Evolutionary conservation across 2,888 invertebrate species (phyloP).

Genomic region (Archips xylosteana): DNA sequence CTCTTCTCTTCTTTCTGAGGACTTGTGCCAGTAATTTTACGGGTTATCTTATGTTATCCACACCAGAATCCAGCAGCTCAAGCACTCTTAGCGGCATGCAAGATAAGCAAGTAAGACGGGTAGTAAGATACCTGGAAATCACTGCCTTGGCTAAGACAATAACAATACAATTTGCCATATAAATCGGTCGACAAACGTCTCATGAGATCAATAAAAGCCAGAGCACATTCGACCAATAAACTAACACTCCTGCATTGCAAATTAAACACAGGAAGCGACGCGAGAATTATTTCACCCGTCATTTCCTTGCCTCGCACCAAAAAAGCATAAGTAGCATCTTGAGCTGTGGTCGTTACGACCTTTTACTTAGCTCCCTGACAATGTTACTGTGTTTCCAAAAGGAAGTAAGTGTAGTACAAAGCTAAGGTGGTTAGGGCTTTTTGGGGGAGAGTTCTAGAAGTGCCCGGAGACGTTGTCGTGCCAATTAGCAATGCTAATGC

Average conservation of each 20-base stretch:
- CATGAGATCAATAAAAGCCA: constrained; percentile 39
- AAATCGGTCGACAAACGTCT: neutral
- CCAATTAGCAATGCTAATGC: constrained; percentile 40
- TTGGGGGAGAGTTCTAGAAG: neutral
- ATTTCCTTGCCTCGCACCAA: neutral
- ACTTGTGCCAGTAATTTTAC: no score
- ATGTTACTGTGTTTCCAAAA: neutral
- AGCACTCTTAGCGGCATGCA: no score
- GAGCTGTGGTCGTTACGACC: neutral
- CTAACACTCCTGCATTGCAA: constrained; percentile 35
- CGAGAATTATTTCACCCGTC: constrained; percentile 9
- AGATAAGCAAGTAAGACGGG: neutral
- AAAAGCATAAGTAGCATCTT: neutral
- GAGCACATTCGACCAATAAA: constrained; percentile 35
- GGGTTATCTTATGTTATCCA: no score
- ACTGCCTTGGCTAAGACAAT: neutral
- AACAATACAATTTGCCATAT: neutral
- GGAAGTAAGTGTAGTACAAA: neutral
- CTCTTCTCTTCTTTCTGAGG: no score
- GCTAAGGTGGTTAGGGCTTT: neutral
- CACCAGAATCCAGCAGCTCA: no score
- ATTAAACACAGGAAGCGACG: constrained; percentile 26
- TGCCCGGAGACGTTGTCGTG: constrained; percentile 25
- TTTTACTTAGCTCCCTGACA: neutral
- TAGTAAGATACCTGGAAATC: neutral